Evolutionary conservation across 2,797 vertebrate species (phyloP).

Genomic region (Petrocephalus sullivani): DNA sequence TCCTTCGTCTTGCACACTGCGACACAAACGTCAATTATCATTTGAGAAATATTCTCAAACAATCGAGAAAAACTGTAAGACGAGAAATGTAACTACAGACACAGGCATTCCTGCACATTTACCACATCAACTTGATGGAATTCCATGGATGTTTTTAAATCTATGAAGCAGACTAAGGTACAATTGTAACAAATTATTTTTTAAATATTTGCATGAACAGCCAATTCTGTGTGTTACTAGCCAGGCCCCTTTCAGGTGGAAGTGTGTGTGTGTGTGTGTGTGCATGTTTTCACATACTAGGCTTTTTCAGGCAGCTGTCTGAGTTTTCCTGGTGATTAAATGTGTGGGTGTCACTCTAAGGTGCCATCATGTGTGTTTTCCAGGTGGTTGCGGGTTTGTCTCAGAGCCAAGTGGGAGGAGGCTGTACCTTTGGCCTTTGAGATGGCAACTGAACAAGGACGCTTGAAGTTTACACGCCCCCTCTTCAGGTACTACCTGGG

Average conservation of each 20-base stretch:
- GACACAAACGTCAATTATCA: too few relatives aligned
- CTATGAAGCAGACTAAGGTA: not conserved
- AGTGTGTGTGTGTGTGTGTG: not conserved
- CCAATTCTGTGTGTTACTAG: too few relatives aligned
- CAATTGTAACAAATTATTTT: too few relatives aligned
- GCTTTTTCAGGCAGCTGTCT: not conserved
- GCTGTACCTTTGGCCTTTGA: constrained; percentile 79
- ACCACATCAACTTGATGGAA: not conserved
- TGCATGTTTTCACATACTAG: too few relatives aligned
- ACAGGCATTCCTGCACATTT: not conserved
- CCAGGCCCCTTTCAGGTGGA: not conserved
- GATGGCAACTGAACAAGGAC: constrained; percentile 92
- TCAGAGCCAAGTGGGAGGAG: constrained; percentile 81
- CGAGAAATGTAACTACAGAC: not conserved
- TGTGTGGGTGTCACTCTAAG: not conserved
- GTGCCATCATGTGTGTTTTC: not conserved
- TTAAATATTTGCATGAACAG: too few relatives aligned
- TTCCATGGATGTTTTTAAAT: not conserved
- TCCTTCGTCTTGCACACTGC: too few relatives aligned
- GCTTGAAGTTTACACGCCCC: constrained; percentile 92
- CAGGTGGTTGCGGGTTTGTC: constrained; percentile 87
- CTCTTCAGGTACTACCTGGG: constrained; percentile 71
- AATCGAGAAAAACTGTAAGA: too few relatives aligned
- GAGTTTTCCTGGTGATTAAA: not conserved
- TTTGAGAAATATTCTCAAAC: too few relatives aligned